Evolutionary conservation across 2,888 invertebrate genomes (phyloP).

Genomic region (Achlya flavicornis): DNA sequence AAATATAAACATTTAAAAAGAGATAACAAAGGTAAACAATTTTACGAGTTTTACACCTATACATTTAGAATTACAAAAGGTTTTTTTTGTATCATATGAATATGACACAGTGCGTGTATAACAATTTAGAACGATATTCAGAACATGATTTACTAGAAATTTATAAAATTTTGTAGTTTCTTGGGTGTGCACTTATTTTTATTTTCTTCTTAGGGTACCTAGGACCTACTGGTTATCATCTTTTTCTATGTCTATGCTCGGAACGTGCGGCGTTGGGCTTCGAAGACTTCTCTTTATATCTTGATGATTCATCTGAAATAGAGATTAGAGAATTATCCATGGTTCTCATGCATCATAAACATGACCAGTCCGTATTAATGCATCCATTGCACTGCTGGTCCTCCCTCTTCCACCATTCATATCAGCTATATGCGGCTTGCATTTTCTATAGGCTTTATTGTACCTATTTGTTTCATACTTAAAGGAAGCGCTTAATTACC

Average conservation of each 20-base stretch:
- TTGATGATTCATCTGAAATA: conserved; percentile 63
- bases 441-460: no score
- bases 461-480: no score
- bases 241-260: conserved; percentile 73
- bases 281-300: conserved; percentile 69
- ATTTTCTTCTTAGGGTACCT: background rate
- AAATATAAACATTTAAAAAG: background rate
- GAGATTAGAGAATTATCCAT: conserved; percentile 16
- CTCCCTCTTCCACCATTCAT: no score
- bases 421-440: no score
- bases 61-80: background rate
- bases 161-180: background rate
- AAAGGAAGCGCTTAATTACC: no score
- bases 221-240: conserved; percentile 42
- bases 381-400: no score
- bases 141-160: background rate
- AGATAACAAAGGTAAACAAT: background rate
- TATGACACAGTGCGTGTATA: background rate
- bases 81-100: background rate
- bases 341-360: no score
- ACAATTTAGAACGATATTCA: background rate
- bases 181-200: background rate
- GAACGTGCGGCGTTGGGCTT: conserved; percentile 69
- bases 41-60: background rate
- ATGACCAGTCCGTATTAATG: no score